Conservation (phyloP, 2,888 invertebrate species). For the Cetonia aurata region DNA sequence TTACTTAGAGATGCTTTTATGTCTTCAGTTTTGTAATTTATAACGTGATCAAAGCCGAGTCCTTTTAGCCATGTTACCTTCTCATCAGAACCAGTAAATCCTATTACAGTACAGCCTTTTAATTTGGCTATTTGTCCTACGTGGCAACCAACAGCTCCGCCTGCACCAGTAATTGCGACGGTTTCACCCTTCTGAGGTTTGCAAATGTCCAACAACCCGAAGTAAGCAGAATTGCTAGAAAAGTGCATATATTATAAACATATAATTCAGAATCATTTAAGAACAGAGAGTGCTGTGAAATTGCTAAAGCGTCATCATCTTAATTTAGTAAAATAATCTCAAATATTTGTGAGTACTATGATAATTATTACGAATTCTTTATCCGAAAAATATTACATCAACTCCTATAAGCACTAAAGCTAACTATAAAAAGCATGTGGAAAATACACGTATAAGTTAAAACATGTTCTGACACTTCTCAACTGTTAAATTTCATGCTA, state of each 20-base stretch:
- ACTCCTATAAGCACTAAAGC: too few relatives aligned
- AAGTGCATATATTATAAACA: not conserved
- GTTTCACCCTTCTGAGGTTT: conserved; percentile 79
- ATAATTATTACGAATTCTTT: too few relatives aligned
- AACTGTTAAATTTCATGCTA: not conserved
- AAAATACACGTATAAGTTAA: too few relatives aligned
- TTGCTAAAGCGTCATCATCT: too few relatives aligned
- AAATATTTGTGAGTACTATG: too few relatives aligned
- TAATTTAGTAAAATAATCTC: too few relatives aligned
- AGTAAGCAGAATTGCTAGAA: conserved; percentile 78
- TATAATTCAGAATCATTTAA: too few relatives aligned
- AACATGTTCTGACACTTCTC: not conserved
- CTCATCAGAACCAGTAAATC: conserved; percentile 77
- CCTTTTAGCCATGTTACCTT: conserved; percentile 79
- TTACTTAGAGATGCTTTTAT: conserved; percentile 68
- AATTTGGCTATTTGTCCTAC: conserved; percentile 74
- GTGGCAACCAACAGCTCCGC: conserved; percentile 81
- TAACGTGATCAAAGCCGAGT: conserved; percentile 77
- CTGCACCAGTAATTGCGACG: conserved; percentile 81
- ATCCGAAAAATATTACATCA: too few relatives aligned
- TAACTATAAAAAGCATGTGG: too few relatives aligned
- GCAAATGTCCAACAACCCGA: conserved; percentile 80
- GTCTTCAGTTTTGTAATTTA: conserved; percentile 60
- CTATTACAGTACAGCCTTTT: conserved; percentile 79
- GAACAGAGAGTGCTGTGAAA: too few relatives aligned